phyloP scores from a whole-genome alignment of 1,140 invertebrate species.

The Fopius arisanus region DNA sequence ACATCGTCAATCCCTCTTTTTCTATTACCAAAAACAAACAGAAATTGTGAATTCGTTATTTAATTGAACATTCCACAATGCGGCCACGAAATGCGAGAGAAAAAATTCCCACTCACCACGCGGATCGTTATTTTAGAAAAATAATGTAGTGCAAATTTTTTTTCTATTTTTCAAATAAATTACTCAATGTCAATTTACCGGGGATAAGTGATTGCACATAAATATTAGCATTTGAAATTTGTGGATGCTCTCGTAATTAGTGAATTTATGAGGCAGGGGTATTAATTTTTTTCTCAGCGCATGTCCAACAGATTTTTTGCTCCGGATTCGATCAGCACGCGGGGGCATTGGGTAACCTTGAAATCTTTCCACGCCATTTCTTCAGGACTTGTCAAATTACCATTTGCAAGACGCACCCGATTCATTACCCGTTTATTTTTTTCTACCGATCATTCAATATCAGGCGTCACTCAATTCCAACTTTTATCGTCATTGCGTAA shows the following conservation, averaged over 20 bases:
- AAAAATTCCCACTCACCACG: too few species aligned
- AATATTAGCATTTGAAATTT: too few species aligned
- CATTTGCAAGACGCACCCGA: neutral
- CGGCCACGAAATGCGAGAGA: too few species aligned
- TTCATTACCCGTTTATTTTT: conserved; percentile 3
- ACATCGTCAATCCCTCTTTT: conserved; percentile 9
- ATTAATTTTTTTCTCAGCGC: neutral
- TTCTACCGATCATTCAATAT: neutral
- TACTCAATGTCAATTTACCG: too few species aligned
- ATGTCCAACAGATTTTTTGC: conserved; percentile 9
- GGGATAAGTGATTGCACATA: too few species aligned
- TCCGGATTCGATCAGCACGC: conserved; percentile 14
- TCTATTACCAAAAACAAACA: neutral
- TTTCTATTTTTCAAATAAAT: too few species aligned
- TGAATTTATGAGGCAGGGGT: too few species aligned
- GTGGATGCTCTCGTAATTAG: too few species aligned
- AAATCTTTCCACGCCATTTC: neutral
- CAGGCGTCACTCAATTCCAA: neutral
- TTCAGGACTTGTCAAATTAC: conserved; percentile 3
- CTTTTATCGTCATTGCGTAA: neutral
- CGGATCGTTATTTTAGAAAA: too few species aligned
- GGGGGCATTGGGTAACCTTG: neutral
- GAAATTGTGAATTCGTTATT: neutral
- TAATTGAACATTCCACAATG: neutral
- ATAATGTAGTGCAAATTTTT: too few species aligned